Evolutionary conservation across 2,888 invertebrate species (phyloP).

Genomic region (Portevinia maculata): DNA sequence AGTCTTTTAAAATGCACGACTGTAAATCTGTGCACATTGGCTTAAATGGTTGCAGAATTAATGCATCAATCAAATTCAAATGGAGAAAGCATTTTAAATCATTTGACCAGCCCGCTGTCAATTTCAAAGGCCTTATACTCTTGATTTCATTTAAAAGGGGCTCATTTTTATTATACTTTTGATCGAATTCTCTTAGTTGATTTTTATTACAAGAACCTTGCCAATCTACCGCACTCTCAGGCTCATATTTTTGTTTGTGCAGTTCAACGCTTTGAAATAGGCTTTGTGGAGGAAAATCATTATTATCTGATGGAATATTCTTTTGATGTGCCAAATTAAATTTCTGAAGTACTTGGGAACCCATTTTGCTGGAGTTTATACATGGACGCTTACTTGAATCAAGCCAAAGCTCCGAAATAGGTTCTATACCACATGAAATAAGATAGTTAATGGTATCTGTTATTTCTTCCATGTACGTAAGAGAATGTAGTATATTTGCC

Average conservation of each 20-base stretch:
- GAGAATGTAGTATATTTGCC: conserved; percentile 85
- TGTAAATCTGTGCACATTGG: conserved; percentile 84
- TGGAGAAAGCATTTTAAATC: conserved; percentile 79
- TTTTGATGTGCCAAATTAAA: conserved; percentile 76
- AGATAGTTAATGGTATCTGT: conserved; percentile 92
- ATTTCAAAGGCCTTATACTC: conserved; percentile 80
- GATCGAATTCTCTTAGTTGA: conserved; percentile 75
- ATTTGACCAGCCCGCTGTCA: conserved; percentile 80
- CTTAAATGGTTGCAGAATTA: conserved; percentile 78
- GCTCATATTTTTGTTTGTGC: conserved; percentile 3
- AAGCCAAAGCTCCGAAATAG: conserved; percentile 87
- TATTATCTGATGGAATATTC: conserved; percentile 34
- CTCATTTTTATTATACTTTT: conserved; percentile 85
- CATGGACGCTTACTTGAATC: conserved; percentile 86
- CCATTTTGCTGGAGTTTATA: conserved; percentile 50
- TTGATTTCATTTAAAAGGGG: conserved; percentile 88
- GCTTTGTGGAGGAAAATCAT: conserved; percentile 76
- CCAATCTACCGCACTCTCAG: conserved; percentile 85
- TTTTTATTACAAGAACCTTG: conserved; percentile 84
- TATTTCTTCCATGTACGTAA: conserved; percentile 95
- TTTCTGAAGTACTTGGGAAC: conserved; percentile 37
- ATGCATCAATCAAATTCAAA: conserved; percentile 78
- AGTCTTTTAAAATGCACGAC: conserved; percentile 76
- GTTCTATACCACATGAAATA: conserved; percentile 89
- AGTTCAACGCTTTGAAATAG: conserved; percentile 79